Base-by-base conservation (phyloP, 2,888 invertebrate species). In the Agrotis clavis region DNA sequence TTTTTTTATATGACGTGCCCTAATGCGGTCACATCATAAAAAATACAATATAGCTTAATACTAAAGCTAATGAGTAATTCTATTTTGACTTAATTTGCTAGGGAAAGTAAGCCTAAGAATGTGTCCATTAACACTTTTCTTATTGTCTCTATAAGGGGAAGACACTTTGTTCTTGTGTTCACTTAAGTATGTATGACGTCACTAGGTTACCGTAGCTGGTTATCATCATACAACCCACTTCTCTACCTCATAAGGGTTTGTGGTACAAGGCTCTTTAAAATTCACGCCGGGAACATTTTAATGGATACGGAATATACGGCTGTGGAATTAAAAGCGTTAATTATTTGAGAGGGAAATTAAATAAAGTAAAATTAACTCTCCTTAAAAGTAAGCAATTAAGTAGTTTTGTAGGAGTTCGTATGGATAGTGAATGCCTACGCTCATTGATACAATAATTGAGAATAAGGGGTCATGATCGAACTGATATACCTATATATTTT, bases 151-250 rank as follows among this genome's bases (percentile, higher is more conserved):
- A 25, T 25, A 25, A 25, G 25, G 25, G 25, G 25, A 25, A 25
- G 25, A 25, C 25, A 25, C 25, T 25, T 25, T 25, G 25, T 25
- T 25, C 25, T 2, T 2, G 1, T 2, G 25, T 25, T 25, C 25
- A 25, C 25, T 25, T 25, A 25, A 25, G 25, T 25, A 54, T 35
- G 19, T 48, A n/a, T 81, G 75, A 84, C 67, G 77, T 82, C 73
- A 84, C 35, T 59, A 56, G n/a, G 57, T 48, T 63, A 71, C 61
- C 16, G 60, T 48, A 65, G 72, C 63, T 16, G 70, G 75, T 74
- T 76, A 77, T 71, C 74, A 82, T 47, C 70, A 74, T 30, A 70
- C 71, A 74, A 79, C 79, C 74, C 68, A 83, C 81, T 71, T 77
- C 30, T 66, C 51, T 56, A 54, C 80, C 72, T 57, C 61, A 71